These are phyloP conservation scores for Pteromalus puparum DNA, from an alignment of 1,140 invertebrate species.

Conservation along the genomic window DNA sequence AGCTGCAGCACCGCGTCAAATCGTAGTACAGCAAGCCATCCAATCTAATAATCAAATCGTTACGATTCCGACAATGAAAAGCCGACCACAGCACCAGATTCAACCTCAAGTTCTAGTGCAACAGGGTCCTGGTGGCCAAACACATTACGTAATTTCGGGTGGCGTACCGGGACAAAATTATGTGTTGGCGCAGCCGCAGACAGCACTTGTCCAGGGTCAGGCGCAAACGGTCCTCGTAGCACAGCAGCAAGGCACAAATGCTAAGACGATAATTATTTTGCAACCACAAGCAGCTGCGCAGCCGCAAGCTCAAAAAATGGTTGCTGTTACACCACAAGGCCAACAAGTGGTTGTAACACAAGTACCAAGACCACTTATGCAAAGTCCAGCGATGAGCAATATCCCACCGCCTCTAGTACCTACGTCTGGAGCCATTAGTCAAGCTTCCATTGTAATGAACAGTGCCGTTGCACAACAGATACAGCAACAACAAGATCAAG, in stretches of 20 bases:
- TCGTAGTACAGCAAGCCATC: constrained; percentile 73
- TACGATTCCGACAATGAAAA: constrained; percentile 71
- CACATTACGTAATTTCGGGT: constrained; percentile 77
- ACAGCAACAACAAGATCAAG: constrained; percentile 52
- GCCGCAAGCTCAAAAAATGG: constrained; percentile 75
- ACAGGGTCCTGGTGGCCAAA: constrained; percentile 68
- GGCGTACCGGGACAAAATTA: constrained; percentile 77
- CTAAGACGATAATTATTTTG: constrained; percentile 84
- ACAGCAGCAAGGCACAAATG: constrained; percentile 78
- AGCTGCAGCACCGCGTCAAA: constrained; percentile 72
- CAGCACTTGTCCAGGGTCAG: constrained; percentile 78
- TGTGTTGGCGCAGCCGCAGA: constrained; percentile 80
- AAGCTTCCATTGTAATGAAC: constrained; percentile 71
- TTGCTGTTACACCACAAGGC: constrained; percentile 81
- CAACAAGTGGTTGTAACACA: constrained; percentile 75
- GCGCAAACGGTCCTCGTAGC: constrained; percentile 80
- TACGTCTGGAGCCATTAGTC: constrained; percentile 71
- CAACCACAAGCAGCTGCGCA: constrained; percentile 77
- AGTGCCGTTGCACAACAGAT: constrained; percentile 64
- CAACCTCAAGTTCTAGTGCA: constrained; percentile 72
- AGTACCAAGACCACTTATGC: constrained; percentile 76
- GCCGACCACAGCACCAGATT: constrained; percentile 66
- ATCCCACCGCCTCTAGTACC: constrained; percentile 72
- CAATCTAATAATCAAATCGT: constrained; percentile 72
- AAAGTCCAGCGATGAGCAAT: constrained; percentile 72